Conservation (phyloP, 2,797 vertebrate genomes). For the Gymnopithys bicolor region DNA sequence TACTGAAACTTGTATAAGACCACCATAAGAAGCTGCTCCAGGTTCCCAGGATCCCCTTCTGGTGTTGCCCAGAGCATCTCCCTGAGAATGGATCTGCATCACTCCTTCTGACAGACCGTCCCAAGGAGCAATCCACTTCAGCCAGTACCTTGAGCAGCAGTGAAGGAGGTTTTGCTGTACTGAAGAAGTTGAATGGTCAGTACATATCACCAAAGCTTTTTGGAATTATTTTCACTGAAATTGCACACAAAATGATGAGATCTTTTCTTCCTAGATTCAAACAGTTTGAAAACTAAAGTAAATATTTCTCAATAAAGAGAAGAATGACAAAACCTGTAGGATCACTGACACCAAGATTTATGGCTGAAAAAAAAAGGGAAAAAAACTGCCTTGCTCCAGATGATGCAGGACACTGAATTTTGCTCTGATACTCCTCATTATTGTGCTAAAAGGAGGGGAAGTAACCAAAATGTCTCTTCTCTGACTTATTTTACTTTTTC, state of each 20-base stretch:
- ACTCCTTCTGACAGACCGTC: not conserved
- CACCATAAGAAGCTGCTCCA: not conserved
- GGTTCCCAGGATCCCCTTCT: not conserved
- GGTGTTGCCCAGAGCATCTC: not conserved
- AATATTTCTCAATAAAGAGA: constrained; percentile 5
- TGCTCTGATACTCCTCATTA: not conserved
- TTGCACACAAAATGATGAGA: not conserved
- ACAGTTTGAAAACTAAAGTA: not conserved
- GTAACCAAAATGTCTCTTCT: not conserved
- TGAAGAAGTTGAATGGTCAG: not conserved
- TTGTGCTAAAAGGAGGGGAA: not conserved
- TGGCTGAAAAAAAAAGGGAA: not conserved
- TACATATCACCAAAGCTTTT: not conserved
- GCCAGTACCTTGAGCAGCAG: not conserved
- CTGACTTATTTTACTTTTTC: not conserved
- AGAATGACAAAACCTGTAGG: not conserved
- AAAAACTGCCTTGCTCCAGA: not conserved
- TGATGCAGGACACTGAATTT: not conserved
- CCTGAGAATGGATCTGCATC: not conserved
- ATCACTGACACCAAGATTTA: not conserved
- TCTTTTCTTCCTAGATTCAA: not conserved
- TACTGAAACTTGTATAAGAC: not conserved
- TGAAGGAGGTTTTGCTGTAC: not conserved
- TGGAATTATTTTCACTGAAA: constrained; percentile 21
- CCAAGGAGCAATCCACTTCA: not conserved